phyloP scores from a whole-genome alignment of 2,113 vertebrate species.

The Uria aalge region DNA sequence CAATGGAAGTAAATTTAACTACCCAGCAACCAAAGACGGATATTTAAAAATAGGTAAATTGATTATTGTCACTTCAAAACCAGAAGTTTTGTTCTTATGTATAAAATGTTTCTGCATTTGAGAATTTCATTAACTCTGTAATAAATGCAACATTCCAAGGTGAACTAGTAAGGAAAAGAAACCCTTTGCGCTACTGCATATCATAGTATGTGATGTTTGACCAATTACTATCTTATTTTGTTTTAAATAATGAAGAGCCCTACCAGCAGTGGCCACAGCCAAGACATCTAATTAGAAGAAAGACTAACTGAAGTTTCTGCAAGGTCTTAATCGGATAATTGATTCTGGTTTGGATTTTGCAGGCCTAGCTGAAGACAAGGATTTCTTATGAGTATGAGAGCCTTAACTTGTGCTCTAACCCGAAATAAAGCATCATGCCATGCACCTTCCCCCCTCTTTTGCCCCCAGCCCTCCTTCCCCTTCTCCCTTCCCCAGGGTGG shows the following conservation, averaged over 20 bases:
- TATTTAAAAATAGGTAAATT: slow-evolving; percentile 75
- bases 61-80: neutral
- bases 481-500: neutral
- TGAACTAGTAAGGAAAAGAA: neutral
- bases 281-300: neutral
- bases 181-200: neutral
- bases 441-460: neutral
- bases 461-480: neutral
- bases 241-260: neutral
- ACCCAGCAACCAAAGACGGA: slow-evolving; percentile 58
- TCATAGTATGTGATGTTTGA: neutral
- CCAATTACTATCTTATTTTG: neutral
- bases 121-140: neutral
- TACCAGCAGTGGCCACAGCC: neutral
- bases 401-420: neutral
- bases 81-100: neutral
- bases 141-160: neutral
- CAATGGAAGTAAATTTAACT: slow-evolving; percentile 33
- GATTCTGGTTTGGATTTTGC: neutral
- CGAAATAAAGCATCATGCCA: neutral
- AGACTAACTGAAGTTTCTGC: neutral
- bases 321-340: neutral
- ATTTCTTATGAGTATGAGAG: neutral
- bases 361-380: neutral
- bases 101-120: neutral